A percentile compares a stretch with the other conserved stretches of the same genome.
Conservation (phyloP, 2,797 vertebrate genomes). For the Leucoraja ocellata region DNA sequence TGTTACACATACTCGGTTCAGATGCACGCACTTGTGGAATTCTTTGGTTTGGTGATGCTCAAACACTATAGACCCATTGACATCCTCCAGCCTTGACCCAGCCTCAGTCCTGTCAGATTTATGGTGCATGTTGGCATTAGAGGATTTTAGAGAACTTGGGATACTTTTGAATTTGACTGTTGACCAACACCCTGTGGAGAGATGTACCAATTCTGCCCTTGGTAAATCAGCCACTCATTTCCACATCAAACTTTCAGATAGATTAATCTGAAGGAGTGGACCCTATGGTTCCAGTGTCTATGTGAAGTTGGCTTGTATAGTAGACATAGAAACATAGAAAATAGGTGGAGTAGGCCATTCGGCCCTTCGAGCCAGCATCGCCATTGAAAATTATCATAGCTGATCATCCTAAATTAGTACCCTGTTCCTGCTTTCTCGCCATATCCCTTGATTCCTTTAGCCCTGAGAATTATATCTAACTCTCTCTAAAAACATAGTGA, state of each 20-base stretch:
- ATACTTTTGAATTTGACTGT: not conserved
- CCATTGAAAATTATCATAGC: no score
- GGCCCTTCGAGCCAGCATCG: no score
- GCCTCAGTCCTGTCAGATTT: not conserved
- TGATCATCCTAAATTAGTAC: no score
- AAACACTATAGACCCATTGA: constrained; percentile 50
- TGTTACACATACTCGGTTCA: constrained; percentile 47
- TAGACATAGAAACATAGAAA: no score
- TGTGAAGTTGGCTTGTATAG: not conserved
- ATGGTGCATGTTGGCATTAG: not conserved
- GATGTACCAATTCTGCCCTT: not conserved
- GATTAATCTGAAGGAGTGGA: not conserved
- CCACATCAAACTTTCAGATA: not conserved
- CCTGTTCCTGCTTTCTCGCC: no score
- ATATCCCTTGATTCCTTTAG: no score
- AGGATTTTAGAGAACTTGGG: not conserved
- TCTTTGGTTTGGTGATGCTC: constrained; percentile 50
- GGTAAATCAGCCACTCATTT: not conserved
- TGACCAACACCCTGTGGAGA: not conserved
- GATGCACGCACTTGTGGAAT: constrained; percentile 54
- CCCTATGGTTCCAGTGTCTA: not conserved
- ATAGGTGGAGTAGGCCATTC: no score
- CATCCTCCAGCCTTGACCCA: constrained; percentile 37
- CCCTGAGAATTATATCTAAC: no score
- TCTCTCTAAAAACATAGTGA: no score